These are phyloP conservation scores for Drosophila gunungcola DNA, from an alignment of 1,140 invertebrate species.

Conservation along the genomic window DNA sequence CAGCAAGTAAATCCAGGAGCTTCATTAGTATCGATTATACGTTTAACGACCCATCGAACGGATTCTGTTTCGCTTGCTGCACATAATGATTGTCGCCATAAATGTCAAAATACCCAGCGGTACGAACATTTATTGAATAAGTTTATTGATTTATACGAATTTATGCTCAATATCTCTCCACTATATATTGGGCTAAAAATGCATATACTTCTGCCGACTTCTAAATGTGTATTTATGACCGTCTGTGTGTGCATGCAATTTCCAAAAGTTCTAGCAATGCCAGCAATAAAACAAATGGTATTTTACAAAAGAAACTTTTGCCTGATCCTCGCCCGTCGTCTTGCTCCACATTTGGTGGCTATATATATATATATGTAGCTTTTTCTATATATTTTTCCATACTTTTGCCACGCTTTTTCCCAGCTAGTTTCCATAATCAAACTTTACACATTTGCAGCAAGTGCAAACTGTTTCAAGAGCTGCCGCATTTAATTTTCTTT, in stretches of 20 bases:
- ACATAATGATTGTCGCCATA: slow-evolving; percentile 78
- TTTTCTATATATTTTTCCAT: slow-evolving; percentile 1
- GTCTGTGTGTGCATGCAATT: slow-evolving; percentile 53
- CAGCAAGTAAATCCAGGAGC: slow-evolving; percentile 71
- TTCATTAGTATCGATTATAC: slow-evolving; percentile 81
- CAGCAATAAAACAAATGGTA: slow-evolving; percentile 77
- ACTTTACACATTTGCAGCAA: slow-evolving; percentile 74
- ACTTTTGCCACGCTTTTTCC: not conserved
- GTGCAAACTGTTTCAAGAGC: slow-evolving; percentile 50
- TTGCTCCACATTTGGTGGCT: not conserved
- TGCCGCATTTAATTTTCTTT: slow-evolving; percentile 13
- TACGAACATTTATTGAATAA: slow-evolving; percentile 72
- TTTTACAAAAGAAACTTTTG: slow-evolving; percentile 73
- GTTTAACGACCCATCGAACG: slow-evolving; percentile 61
- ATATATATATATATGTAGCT: slow-evolving; percentile 10
- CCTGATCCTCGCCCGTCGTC: slow-evolving; percentile 32
- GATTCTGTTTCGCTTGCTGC: not conserved
- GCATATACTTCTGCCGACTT: slow-evolving; percentile 6
- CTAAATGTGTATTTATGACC: slow-evolving; percentile 14
- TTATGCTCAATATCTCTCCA: slow-evolving; percentile 20
- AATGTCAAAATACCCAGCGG: slow-evolving; percentile 67
- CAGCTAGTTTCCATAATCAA: slow-evolving; percentile 63
- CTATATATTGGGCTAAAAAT: slow-evolving; percentile 7
- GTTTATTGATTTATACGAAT: slow-evolving; percentile 73
- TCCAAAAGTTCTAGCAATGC: slow-evolving; percentile 63